A percentile compares a stretch with the other conserved stretches of the same genome.
Conservation (phyloP, 2,888 invertebrate genomes). For the Cephus nigrinus region DNA sequence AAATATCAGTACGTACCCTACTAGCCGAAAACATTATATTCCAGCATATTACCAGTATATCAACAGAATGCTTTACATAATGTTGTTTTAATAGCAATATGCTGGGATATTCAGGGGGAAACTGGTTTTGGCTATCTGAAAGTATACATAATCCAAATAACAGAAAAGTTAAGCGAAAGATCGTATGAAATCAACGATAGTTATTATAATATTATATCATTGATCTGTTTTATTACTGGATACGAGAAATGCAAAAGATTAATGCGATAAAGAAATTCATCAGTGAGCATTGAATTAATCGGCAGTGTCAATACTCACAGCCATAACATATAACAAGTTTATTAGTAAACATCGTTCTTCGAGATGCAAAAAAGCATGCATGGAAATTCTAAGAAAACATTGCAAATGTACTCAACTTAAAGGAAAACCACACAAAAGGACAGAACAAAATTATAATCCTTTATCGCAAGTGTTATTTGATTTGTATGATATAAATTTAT, state of each 20-base stretch:
- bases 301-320: neutral
- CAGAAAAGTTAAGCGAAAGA: neutral
- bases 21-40: too few relatives aligned
- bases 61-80: too few relatives aligned
- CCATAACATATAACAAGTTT: neutral
- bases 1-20: too few relatives aligned
- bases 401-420: neutral
- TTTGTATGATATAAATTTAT: neutral
- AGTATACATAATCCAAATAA: neutral
- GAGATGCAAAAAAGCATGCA: neutral
- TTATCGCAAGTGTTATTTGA: neutral
- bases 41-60: too few relatives aligned
- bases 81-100: too few relatives aligned
- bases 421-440: neutral
- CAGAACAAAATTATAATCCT: neutral
- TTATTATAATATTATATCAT: neutral
- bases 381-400: neutral
- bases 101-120: too few relatives aligned
- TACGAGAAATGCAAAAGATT: neutral
- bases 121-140: too few relatives aligned
- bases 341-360: neutral
- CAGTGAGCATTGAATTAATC: neutral
- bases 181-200: neutral
- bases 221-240: neutral
- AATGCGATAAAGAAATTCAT: neutral